Percentiles rank a stretch among this genome's conserved stretches.
These are phyloP conservation scores for Nematolebias whitei DNA, from an alignment of 2,113 vertebrate species.

Conservation along the genomic window DNA sequence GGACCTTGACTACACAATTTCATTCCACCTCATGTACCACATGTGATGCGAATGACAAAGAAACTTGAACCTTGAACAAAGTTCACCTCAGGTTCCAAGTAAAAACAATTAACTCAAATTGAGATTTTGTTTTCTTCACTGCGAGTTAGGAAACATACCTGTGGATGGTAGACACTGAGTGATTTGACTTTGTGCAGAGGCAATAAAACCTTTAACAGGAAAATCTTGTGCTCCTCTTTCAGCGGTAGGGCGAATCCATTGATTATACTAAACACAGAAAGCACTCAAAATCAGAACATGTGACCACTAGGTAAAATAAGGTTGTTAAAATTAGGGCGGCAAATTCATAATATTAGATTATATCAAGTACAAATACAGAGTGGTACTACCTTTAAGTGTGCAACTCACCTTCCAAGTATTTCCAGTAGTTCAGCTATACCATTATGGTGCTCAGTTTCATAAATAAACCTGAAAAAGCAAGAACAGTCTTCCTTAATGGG, in stretches of 20 bases:
- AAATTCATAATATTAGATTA: no score
- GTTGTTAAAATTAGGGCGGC: background rate
- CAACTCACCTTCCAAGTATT: constrained; percentile 92
- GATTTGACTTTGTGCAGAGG: constrained; percentile 99
- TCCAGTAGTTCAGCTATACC: constrained; percentile 98
- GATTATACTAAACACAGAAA: constrained; percentile 87
- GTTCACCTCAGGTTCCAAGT: background rate
- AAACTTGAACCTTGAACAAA: no score
- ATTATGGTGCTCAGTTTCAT: constrained; percentile 99
- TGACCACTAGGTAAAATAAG: background rate
- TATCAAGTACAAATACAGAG: background rate
- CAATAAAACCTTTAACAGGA: constrained; percentile 95
- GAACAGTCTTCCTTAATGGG: constrained; percentile 5
- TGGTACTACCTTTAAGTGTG: no score
- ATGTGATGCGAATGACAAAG: no score
- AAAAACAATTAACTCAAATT: background rate
- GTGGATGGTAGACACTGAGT: constrained; percentile 98
- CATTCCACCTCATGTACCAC: no score
- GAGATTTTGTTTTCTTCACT: background rate
- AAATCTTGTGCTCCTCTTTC: constrained; percentile 99
- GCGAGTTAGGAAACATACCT: constrained; percentile 75
- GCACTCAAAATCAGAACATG: constrained; percentile 1
- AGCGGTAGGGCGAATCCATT: constrained; percentile 99
- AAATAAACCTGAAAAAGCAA: constrained; percentile 90
- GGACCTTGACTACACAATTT: no score